Evolutionary conservation across 2,113 vertebrate genomes (phyloP).

Genomic region (Rhinoderma darwinii): DNA sequence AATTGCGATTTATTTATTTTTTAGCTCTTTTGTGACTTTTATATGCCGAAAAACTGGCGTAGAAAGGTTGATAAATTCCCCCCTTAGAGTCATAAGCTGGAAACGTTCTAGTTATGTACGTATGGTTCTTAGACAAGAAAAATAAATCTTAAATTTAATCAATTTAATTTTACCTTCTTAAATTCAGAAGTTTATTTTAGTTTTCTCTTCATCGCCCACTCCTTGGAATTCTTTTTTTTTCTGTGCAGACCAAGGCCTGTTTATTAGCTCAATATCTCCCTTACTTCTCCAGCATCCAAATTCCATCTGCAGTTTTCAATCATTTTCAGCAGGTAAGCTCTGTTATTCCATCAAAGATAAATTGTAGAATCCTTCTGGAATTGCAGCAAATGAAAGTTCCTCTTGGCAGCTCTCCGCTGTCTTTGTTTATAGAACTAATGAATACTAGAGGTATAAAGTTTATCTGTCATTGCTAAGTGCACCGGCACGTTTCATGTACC

Average conservation of each 20-base stretch:
- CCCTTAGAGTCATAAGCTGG: too few relatives aligned
- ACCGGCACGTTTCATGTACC: slow-evolving; percentile 56
- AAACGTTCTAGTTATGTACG: neutral
- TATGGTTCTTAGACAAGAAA: neutral
- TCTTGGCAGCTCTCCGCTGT: slow-evolving; percentile 49
- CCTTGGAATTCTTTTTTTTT: neutral
- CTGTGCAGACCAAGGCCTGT: slow-evolving; percentile 15
- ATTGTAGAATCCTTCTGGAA: slow-evolving; percentile 58
- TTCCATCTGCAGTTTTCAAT: slow-evolving; percentile 59
- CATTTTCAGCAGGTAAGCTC: slow-evolving; percentile 58
- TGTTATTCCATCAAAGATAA: slow-evolving; percentile 60
- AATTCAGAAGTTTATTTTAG: neutral
- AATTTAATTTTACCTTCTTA: neutral
- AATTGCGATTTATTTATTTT: too few relatives aligned
- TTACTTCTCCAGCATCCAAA: slow-evolving; percentile 39
- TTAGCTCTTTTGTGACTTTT: too few relatives aligned
- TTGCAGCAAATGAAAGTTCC: slow-evolving; percentile 56
- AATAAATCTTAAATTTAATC: neutral
- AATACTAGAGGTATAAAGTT: slow-evolving; percentile 60
- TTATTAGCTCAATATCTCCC: slow-evolving; percentile 50
- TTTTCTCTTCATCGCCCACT: neutral
- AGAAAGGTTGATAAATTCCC: too few relatives aligned
- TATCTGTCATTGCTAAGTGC: slow-evolving; percentile 59
- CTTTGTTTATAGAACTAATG: slow-evolving; percentile 61
- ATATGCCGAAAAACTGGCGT: too few relatives aligned